Conservation (phyloP, 2,113 vertebrate species). For the Malaclemys terrapin region DNA sequence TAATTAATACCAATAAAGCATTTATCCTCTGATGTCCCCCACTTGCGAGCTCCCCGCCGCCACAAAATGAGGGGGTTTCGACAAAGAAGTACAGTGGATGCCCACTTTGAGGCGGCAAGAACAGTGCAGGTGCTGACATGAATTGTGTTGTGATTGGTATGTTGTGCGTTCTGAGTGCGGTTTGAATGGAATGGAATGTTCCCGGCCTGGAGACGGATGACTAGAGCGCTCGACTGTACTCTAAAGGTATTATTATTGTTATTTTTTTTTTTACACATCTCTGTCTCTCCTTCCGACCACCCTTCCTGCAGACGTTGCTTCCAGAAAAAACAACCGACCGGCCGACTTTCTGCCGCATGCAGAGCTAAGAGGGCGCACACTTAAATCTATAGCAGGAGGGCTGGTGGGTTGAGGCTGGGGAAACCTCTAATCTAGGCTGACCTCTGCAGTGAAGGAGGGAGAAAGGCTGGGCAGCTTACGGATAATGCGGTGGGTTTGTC, state of each 20-base stretch:
- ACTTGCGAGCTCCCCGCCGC: not conserved
- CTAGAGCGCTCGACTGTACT: constrained; percentile 43
- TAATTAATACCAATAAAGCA: not conserved
- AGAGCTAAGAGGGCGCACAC: not conserved
- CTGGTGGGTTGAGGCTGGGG: not conserved
- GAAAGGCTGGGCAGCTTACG: not conserved
- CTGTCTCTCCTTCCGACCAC: not conserved
- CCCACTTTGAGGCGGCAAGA: not conserved
- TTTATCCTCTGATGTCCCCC: not conserved
- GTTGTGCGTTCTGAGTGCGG: not conserved
- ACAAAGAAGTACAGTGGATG: not conserved
- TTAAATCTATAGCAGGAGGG: not conserved
- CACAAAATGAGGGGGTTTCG: not conserved
- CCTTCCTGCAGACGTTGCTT: not conserved
- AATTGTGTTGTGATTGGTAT: not conserved
- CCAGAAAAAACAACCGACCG: not conserved
- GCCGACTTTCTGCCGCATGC: not conserved
- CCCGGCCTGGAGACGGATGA: constrained; percentile 16
- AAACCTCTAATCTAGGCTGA: not conserved
- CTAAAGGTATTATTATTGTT: not conserved
- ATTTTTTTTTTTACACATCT: not conserved
- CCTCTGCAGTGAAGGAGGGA: not conserved
- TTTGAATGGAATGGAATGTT: constrained; percentile 48
- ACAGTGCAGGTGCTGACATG: constrained; percentile 44
- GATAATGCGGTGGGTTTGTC: not conserved